Evolutionary conservation across 1,140 invertebrate genomes (phyloP).

Genomic region (Tyrophagus putrescentiae): DNA sequence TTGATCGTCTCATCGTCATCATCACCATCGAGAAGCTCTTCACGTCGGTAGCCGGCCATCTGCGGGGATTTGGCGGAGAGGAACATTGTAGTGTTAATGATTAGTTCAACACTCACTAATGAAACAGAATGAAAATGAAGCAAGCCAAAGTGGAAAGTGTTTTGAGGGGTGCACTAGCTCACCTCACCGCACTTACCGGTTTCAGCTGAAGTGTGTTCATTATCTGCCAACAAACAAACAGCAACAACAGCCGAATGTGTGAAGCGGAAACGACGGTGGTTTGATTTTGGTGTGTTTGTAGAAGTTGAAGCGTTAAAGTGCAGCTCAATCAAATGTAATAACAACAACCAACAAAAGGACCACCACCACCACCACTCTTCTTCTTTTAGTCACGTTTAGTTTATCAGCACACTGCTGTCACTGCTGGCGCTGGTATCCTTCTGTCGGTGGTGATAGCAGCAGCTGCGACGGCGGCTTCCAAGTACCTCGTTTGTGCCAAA

Average conservation of each 20-base stretch:
- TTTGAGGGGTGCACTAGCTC: neutral
- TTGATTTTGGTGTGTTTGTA: neutral
- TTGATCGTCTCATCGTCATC: neutral
- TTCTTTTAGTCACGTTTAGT: neutral
- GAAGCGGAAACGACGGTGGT: no score
- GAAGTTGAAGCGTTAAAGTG: neutral
- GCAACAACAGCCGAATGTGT: no score
- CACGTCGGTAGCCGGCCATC: conserved; percentile 5
- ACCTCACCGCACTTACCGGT: neutral
- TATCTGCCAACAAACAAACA: neutral
- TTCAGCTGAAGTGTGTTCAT: neutral
- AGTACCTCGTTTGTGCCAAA: no score
- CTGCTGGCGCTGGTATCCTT: no score
- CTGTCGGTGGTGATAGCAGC: no score
- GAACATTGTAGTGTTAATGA: no score
- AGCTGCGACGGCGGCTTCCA: no score
- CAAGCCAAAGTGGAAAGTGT: neutral
- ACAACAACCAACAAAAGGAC: no score
- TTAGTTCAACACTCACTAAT: no score
- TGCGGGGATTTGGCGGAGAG: neutral
- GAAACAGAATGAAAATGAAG: no score
- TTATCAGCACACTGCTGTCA: no score
- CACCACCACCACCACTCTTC: no score
- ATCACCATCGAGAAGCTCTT: conserved; percentile 12
- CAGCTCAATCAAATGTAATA: neutral